Conservation (phyloP, 2,113 vertebrate genomes). For the Rhynchopsitta pachyrhyncha region DNA sequence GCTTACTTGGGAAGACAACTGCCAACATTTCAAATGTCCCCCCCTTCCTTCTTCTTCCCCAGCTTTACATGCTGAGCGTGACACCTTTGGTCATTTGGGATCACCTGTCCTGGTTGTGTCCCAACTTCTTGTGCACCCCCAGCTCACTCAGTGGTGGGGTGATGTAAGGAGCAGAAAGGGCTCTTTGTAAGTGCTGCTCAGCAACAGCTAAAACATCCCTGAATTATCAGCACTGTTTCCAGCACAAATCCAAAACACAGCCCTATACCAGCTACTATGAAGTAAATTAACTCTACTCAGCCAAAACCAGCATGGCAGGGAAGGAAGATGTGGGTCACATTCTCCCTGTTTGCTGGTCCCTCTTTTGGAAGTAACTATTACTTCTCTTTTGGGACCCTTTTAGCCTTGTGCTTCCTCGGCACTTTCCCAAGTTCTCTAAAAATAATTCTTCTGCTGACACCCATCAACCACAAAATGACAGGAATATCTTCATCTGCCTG, state of each 20-base stretch:
- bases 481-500: constrained; percentile 6
- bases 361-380: background rate
- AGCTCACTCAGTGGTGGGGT: rapidly evolving
- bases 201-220: background rate
- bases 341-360: background rate
- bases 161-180: background rate
- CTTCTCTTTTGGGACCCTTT: background rate
- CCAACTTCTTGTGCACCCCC: background rate
- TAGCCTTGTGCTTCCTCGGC: constrained; percentile 14
- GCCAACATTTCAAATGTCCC: background rate
- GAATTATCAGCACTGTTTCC: background rate
- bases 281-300: background rate
- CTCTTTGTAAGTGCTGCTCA: background rate
- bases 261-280: background rate
- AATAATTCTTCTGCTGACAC: constrained; percentile 49
- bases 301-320: background rate
- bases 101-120: background rate
- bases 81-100: background rate
- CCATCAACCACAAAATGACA: constrained; percentile 31
- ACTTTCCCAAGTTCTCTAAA: constrained; percentile 45
- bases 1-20: background rate
- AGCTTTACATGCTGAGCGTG: background rate
- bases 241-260: background rate
- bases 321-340: background rate
- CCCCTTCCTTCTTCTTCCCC: background rate